Percentiles rank a stretch among this genome's conserved stretches.
Conservation (phyloP, 2,113 vertebrate species). For the Myotis yumanensis region DNA sequence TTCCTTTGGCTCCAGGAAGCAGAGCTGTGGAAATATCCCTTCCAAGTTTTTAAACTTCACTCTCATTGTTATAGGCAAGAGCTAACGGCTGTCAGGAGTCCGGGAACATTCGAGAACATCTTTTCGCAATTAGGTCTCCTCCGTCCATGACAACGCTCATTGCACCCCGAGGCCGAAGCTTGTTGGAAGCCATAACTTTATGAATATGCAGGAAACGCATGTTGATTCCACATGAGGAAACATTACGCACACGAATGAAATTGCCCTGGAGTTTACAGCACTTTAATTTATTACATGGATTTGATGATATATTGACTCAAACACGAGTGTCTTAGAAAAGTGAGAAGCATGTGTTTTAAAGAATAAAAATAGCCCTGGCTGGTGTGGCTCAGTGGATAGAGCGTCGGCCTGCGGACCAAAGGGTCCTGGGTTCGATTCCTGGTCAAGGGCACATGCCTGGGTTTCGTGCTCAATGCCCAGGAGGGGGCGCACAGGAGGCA, state of each 20-base stretch:
- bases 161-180: conserved; percentile 67
- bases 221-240: conserved; percentile 78
- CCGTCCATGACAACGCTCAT: conserved; percentile 62
- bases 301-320: conserved; percentile 71
- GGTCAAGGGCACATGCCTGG: no score
- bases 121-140: conserved; percentile 72
- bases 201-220: conserved; percentile 83
- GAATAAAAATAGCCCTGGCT: not conserved
- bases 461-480: no score
- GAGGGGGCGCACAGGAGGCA: no score
- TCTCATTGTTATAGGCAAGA: conserved; percentile 60
- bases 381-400: no score
- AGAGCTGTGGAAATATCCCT: conserved; percentile 54
- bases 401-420: no score
- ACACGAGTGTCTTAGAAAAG: conserved; percentile 65
- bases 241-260: conserved; percentile 84
- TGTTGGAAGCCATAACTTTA: conserved; percentile 75
- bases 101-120: conserved; percentile 74
- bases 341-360: conserved; percentile 61
- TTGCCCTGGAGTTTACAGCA: conserved; percentile 76
- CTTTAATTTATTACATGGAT: conserved; percentile 75
- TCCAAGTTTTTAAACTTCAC: conserved; percentile 62
- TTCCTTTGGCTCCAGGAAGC: conserved; percentile 50
- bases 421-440: no score
- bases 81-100: conserved; percentile 69